phyloP scores from a whole-genome alignment of 2,113 vertebrate genomes.

The Archocentrus centrarchus region DNA sequence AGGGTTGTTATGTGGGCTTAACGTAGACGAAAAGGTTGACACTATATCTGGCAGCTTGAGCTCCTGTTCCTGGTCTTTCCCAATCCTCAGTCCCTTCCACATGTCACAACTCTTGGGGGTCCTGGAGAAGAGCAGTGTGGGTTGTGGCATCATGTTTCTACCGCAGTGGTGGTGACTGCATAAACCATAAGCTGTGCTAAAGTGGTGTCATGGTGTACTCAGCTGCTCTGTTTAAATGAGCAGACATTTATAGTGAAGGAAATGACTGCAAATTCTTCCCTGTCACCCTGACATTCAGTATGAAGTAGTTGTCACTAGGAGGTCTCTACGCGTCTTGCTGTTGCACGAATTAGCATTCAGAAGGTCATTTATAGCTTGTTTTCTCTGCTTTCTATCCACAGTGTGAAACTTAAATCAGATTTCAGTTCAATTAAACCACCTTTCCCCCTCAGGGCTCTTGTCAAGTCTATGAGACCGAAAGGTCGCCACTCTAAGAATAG shows the following conservation, averaged over 20 bases:
- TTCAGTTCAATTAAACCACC: constrained; percentile 61
- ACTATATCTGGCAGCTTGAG: constrained; percentile 36
- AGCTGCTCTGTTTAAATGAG: constrained; percentile 34
- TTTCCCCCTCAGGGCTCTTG: constrained; percentile 49
- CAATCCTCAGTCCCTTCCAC: constrained; percentile 15
- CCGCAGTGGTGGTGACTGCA: background rate
- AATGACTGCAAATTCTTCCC: constrained; percentile 17
- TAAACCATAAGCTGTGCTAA: background rate
- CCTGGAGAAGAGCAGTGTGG: constrained; percentile 23
- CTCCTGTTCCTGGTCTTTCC: constrained; percentile 26
- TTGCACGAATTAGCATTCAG: background rate
- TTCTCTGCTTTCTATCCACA: background rate
- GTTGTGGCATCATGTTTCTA: constrained; percentile 50
- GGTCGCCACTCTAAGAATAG: constrained; percentile 69
- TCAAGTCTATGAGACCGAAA: constrained; percentile 59
- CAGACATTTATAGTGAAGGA: constrained; percentile 3
- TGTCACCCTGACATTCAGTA: constrained; percentile 8
- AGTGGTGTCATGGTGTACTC: constrained; percentile 21
- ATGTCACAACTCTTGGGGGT: constrained; percentile 43
- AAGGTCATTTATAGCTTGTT: background rate
- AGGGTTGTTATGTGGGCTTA: constrained; percentile 8
- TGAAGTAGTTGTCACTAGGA: background rate
- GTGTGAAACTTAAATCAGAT: constrained; percentile 61
- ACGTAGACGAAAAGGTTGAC: constrained; percentile 17
- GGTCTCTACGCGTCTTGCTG: background rate